Percentiles rank a stretch among this genome's conserved stretches.
phyloP scores from a whole-genome alignment of 1,140 invertebrate species.

The Cardiocondyla obscurior region DNA sequence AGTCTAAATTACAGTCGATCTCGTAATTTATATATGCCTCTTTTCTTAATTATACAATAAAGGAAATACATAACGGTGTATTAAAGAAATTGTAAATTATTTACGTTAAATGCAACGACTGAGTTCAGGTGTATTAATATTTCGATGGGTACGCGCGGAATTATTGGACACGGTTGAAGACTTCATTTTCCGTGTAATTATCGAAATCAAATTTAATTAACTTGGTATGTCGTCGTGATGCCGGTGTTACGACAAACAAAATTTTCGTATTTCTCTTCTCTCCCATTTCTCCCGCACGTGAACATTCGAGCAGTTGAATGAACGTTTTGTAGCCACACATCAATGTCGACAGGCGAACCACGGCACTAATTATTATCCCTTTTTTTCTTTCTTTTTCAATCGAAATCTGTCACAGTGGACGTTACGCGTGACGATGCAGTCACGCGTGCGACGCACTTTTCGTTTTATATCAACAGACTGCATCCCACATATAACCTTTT shows the following conservation, averaged over 20 bases:
- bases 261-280: constrained; percentile 23
- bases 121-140: not conserved
- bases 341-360: constrained; percentile 28
- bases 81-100: not conserved
- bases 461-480: constrained; percentile 40
- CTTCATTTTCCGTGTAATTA: constrained; percentile 7
- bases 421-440: constrained; percentile 10
- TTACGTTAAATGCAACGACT: not conserved
- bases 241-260: constrained; percentile 15
- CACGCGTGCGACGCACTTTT: constrained; percentile 29
- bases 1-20: not conserved
- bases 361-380: constrained; percentile 29
- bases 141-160: not conserved
- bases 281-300: constrained; percentile 11
- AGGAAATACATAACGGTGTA: not conserved
- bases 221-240: not conserved
- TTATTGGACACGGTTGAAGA: constrained; percentile 22
- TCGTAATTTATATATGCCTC: no score
- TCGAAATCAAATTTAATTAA: constrained; percentile 41
- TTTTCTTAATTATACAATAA: no score
- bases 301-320: constrained; percentile 22
- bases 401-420: constrained; percentile 35
- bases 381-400: constrained; percentile 26
- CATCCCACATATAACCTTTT: constrained; percentile 27
- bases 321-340: constrained; percentile 20